phyloP scores from a whole-genome alignment of 2,113 vertebrate species.

The Crotophaga sulcirostris region DNA sequence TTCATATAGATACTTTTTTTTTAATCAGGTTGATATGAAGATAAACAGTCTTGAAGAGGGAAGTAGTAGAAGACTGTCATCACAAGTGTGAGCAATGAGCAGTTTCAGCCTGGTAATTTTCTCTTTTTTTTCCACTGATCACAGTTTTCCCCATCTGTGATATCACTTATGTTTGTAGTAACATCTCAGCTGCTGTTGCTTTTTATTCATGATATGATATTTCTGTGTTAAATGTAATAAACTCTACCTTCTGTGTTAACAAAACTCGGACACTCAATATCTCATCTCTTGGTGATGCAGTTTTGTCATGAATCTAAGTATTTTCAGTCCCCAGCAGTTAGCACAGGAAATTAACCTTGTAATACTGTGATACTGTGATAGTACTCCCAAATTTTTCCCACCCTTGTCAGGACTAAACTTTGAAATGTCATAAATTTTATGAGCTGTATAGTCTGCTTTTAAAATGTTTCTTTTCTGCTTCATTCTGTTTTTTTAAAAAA shows the following conservation, averaged over 20 bases:
- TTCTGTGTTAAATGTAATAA: not conserved
- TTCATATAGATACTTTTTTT: not conserved
- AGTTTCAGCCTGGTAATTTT: constrained; percentile 26
- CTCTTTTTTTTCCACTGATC: not conserved
- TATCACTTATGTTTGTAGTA: not conserved
- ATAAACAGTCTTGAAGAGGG: not conserved
- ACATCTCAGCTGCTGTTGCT: not conserved
- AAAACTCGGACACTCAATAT: not conserved
- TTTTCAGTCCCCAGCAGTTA: not conserved
- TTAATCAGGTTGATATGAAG: not conserved
- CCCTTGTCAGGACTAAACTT: not conserved
- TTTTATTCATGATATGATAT: not conserved
- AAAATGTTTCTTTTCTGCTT: not conserved
- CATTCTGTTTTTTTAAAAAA: not conserved
- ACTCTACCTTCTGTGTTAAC: not conserved
- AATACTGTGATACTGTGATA: not conserved
- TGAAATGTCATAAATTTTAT: not conserved
- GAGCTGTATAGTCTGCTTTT: not conserved
- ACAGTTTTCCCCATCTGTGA: not conserved
- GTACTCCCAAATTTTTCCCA: not conserved
- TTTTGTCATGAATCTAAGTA: not conserved
- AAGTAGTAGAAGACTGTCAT: not conserved
- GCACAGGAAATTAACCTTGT: not conserved
- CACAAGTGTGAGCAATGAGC: constrained; percentile 36
- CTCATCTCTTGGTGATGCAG: not conserved